phyloP scores from a whole-genome alignment of 2,797 vertebrate species.

The Anabacerthia variegaticeps region DNA sequence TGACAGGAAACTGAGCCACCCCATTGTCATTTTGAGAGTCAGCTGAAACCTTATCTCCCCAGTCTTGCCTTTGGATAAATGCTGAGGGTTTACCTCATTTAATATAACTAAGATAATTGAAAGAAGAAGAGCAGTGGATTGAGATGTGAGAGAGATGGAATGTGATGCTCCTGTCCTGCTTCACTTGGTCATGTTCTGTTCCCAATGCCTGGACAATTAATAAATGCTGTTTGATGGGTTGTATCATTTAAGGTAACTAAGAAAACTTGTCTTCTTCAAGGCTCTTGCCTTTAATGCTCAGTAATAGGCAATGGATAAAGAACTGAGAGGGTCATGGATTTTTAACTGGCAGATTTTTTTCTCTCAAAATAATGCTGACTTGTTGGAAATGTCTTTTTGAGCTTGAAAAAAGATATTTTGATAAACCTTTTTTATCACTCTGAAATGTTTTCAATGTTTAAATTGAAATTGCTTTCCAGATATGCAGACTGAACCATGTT shows the following conservation, averaged over 20 bases:
- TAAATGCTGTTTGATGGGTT: neutral
- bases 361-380: fast-evolving
- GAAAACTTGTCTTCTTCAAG: neutral
- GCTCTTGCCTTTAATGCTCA: neutral
- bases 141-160: neutral
- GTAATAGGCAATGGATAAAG: neutral
- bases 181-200: neutral
- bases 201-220: neutral
- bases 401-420: neutral
- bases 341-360: neutral
- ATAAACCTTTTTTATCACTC: neutral
- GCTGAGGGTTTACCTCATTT: neutral
- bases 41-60: neutral
- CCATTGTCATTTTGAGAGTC: neutral
- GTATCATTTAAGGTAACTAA: neutral
- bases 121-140: neutral
- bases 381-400: neutral
- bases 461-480: neutral
- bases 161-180: neutral
- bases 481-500: neutral
- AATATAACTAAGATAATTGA: neutral
- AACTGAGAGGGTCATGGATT: neutral
- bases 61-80: neutral
- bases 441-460: neutral
- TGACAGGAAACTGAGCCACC: neutral